A percentile compares a stretch with the other conserved stretches of the same genome.
phyloP scores from a whole-genome alignment of 2,888 invertebrate genomes.

The Dicranocentrus wangi region DNA sequence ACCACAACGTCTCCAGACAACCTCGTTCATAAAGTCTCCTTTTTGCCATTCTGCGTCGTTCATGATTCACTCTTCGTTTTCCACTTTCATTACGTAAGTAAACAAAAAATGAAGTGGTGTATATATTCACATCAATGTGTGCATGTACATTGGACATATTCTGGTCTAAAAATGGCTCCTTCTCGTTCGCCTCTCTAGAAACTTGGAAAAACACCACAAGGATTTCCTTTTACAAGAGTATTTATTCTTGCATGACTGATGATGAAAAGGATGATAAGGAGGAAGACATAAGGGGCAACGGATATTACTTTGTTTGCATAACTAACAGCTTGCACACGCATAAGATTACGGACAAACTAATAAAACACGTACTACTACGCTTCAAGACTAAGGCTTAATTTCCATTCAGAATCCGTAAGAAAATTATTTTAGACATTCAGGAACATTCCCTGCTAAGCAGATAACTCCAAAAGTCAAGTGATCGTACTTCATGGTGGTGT shows the following conservation, averaged over 20 bases:
- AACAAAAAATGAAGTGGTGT: slow-evolving; percentile 30
- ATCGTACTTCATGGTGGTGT: too few species aligned
- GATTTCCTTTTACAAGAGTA: neutral
- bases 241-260: slow-evolving; percentile 31
- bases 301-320: slow-evolving; percentile 44
- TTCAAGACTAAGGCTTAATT: too few species aligned
- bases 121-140: neutral
- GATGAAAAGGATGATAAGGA: slow-evolving; percentile 33
- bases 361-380: too few species aligned
- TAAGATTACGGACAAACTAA: neutral
- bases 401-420: too few species aligned
- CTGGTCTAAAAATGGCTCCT: neutral
- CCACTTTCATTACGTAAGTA: slow-evolving; percentile 23
- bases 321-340: slow-evolving; percentile 5
- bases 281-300: slow-evolving; percentile 38
- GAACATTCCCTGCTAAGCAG: too few species aligned
- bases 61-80: neutral
- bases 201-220: neutral
- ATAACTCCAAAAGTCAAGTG: too few species aligned
- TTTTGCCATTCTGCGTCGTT: too few species aligned
- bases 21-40: neutral
- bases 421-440: too few species aligned
- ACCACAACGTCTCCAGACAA: too few species aligned
- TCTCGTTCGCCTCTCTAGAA: too few species aligned
- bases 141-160: neutral